Conservation (phyloP, 2,888 invertebrate genomes). For the Mimachlamys varia region DNA sequence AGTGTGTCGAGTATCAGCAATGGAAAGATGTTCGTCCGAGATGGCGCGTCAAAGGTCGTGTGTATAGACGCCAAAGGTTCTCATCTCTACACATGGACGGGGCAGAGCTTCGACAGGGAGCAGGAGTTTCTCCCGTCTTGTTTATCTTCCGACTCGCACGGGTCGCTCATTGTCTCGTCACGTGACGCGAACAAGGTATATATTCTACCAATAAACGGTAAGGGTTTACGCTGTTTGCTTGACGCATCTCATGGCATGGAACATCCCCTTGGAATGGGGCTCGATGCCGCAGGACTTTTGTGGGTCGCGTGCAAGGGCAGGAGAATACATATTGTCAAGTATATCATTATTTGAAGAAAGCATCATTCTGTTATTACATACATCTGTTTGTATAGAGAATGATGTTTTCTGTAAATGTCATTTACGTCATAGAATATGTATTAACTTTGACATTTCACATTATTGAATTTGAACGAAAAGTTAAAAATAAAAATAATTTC, state of each 20-base stretch:
- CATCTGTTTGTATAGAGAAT: too few relatives aligned
- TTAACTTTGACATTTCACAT: too few relatives aligned
- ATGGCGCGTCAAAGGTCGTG: not conserved
- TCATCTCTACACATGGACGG: not conserved
- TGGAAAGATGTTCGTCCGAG: not conserved
- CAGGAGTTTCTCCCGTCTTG: not conserved
- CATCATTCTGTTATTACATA: not conserved
- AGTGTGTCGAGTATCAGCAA: not conserved
- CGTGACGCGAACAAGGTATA: not conserved
- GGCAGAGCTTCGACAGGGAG: not conserved
- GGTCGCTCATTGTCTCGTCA: not conserved
- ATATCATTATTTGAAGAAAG: not conserved
- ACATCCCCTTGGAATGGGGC: not conserved
- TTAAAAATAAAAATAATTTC: too few relatives aligned
- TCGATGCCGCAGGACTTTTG: not conserved
- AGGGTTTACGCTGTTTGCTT: not conserved
- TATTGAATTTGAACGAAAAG: too few relatives aligned
- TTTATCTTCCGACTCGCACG: not conserved
- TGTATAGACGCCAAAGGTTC: not conserved
- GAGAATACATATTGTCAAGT: not conserved
- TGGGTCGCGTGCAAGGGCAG: slow-evolving; percentile 1
- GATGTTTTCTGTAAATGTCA: too few relatives aligned
- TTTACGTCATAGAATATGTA: too few relatives aligned
- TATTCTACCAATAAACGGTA: not conserved
- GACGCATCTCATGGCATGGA: not conserved